Percentiles rank a stretch among this genome's conserved stretches.
These are phyloP conservation scores for Periophthalmodon schlosseri DNA, from an alignment of 2,113 vertebrate species.

Conservation along the genomic window DNA sequence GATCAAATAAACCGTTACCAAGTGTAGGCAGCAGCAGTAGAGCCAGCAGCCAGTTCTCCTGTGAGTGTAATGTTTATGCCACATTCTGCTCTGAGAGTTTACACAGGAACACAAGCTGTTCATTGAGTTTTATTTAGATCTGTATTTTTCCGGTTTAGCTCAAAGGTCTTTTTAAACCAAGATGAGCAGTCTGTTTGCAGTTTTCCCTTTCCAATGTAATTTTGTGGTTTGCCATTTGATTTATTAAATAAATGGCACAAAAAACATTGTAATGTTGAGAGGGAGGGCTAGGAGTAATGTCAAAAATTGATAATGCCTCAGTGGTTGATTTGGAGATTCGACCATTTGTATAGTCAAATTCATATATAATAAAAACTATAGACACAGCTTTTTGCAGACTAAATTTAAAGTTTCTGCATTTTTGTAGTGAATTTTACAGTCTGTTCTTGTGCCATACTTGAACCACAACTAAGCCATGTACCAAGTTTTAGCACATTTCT, in stretches of 20 bases:
- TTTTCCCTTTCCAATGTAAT: background rate
- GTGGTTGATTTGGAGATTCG: too few species aligned
- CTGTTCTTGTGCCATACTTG: too few species aligned
- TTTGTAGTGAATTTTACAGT: background rate
- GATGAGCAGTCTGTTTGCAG: background rate
- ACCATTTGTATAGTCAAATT: too few species aligned
- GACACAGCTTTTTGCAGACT: too few species aligned
- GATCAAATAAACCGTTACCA: background rate
- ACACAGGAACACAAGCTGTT: conserved; percentile 6
- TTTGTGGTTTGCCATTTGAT: background rate
- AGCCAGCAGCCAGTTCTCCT: background rate
- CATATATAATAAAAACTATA: too few species aligned
- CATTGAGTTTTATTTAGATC: background rate
- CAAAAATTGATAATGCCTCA: too few species aligned
- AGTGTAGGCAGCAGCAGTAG: background rate
- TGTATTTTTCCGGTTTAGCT: background rate
- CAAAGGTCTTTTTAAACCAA: background rate
- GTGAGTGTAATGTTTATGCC: background rate
- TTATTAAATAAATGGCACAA: background rate
- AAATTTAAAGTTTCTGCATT: background rate
- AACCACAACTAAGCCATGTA: too few species aligned
- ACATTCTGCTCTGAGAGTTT: background rate
- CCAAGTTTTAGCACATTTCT: background rate
- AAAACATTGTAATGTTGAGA: too few species aligned
- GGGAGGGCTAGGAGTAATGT: too few species aligned